These are phyloP conservation scores for Urocitellus parryii DNA, from an alignment of 2,113 vertebrate genomes.

Conservation along the genomic window DNA sequence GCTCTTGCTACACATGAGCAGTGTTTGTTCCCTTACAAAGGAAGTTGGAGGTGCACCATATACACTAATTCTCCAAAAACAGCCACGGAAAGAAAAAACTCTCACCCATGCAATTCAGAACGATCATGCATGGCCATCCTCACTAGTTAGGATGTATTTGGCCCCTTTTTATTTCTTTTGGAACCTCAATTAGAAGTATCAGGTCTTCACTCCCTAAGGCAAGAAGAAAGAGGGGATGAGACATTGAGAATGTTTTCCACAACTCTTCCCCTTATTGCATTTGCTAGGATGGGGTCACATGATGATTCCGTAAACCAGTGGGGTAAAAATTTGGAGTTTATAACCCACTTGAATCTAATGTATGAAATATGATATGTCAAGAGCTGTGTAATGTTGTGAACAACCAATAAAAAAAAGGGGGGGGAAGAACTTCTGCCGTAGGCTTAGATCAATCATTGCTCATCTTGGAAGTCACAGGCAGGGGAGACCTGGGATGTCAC, in stretches of 20 bases:
- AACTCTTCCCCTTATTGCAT: rapidly evolving
- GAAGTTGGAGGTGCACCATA: neutral
- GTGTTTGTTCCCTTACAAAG: neutral
- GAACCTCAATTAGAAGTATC: neutral
- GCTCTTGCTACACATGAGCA: neutral
- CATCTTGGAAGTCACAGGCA: neutral
- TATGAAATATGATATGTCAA: too few species aligned
- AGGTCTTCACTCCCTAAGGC: neutral
- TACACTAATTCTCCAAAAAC: neutral
- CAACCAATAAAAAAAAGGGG: too few species aligned
- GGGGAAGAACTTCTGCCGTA: neutral
- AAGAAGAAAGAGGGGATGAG: neutral
- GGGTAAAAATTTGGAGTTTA: too few species aligned
- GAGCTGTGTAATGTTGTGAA: too few species aligned
- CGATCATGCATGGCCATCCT: neutral
- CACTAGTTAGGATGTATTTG: neutral
- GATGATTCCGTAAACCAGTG: neutral
- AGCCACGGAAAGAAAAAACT: neutral
- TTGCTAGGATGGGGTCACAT: neutral
- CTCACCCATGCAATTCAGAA: neutral
- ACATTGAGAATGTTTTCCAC: neutral
- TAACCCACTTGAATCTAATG: too few species aligned
- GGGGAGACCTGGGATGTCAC: neutral
- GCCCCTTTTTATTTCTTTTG: conserved; percentile 18
- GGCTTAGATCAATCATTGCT: neutral